phyloP scores from a whole-genome alignment of 2,113 vertebrate genomes.

The Ageneiosus marmoratus region DNA sequence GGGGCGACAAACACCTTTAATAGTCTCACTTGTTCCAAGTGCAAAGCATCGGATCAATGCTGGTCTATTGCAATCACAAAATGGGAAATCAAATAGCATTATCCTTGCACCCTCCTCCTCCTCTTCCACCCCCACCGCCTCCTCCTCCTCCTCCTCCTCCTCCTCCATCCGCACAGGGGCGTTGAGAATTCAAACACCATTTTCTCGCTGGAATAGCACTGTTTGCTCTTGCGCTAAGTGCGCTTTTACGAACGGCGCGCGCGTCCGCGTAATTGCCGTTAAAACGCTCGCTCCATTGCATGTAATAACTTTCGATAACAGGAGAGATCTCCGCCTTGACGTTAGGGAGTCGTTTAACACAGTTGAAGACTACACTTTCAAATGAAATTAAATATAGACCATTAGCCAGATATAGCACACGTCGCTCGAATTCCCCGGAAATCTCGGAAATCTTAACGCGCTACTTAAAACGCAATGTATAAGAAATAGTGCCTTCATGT shows the following conservation, averaged over 20 bases:
- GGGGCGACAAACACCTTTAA: conserved; percentile 92
- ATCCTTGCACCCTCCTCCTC: conserved; percentile 69
- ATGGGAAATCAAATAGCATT: conserved; percentile 99
- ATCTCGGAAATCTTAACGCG: conserved; percentile 3
- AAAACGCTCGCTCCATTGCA: conserved; percentile 81
- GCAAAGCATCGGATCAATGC: conserved; percentile 95
- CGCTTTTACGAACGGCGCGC: conserved; percentile 89
- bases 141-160: conserved; percentile 57
- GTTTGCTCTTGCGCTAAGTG: conserved; percentile 96
- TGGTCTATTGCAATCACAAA: conserved; percentile 97
- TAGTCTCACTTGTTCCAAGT: conserved; percentile 91
- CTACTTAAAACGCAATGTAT: background rate
- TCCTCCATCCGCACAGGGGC: conserved; percentile 62
- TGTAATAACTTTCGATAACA: conserved; percentile 78
- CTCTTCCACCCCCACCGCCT: conserved; percentile 52
- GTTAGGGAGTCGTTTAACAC: conserved; percentile 69
- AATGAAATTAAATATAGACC: conserved; percentile 55
- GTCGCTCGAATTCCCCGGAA: conserved; percentile 24
- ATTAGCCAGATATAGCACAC: conserved; percentile 40
- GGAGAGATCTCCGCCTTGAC: conserved; percentile 68
- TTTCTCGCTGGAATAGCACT: conserved; percentile 83
- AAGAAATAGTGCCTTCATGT: no score
- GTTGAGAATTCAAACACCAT: conserved; percentile 93
- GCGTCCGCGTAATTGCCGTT: conserved; percentile 88
- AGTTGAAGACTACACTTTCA: conserved; percentile 66